Evolutionary conservation across 2,113 vertebrate genomes (phyloP), one percentile per base, ranked within the genome.

Genomic region (Strix aluco): DNA sequence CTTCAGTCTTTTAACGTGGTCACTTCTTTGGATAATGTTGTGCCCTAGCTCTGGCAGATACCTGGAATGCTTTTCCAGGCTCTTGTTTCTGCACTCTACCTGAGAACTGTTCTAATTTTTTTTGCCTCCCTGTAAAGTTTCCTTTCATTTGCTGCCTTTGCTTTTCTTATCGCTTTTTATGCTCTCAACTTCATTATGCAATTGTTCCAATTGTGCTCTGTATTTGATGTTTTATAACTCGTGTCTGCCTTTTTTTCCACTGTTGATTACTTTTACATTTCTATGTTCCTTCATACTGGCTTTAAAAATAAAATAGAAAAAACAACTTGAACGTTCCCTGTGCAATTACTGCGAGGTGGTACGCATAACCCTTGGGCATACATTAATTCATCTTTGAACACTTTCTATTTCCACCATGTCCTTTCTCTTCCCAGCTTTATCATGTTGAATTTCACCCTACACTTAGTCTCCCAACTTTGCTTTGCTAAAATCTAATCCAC

Each of bases 241-340:
- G 5, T 81, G 73, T 66, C 93, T 96, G 93, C 73, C 90, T 90
- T 84, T 96, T 88, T 90, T 73, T 38, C 78, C 81, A 69, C 86
- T 77, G 75, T 96, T 97, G 96, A 97, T 96, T 98, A 97, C 69
- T 81, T 97, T 85, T 95, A 62, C 75, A 88, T 82, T 95, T 96
- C 81, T 91, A 75, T 59, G 77, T 96, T 96, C 66, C 63, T 91
- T 86, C 89, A 54, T 65, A 52, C 61, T 97, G 94, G 77, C 90
- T 96, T 77, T 91, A 69, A 81, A 87, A 92, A 81, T 77, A 91
- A 84, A 73, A 36, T 52, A 85, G 81, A 38, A 97, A 84, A 93
- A 88, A 44, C 69, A 96, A 78, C 65, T 83, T 88, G 88, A 94
- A 90, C 29, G 57, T 79, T 94, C 59, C 86, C 58, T 78, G 59